Base-by-base conservation (phyloP, 92 coral and sea anemone species). In the Epizoanthus scotinus region DNA sequence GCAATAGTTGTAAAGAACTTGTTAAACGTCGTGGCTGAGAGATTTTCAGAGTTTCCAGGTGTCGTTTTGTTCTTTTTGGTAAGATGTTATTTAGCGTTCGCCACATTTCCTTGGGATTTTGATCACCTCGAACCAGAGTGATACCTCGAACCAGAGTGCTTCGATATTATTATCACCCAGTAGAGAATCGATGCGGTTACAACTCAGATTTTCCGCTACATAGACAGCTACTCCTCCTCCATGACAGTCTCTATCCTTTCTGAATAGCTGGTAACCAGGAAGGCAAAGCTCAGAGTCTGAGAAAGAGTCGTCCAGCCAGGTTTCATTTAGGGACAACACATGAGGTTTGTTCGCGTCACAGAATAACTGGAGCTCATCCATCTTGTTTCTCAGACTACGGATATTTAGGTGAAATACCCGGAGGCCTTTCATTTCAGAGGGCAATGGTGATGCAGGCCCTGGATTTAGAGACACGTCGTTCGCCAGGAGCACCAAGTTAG, bases 281-380 rank as follows among this genome's bases (percentile, higher is more conserved):
- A 90, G 85, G 40, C 49, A 42, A 72, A 90, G 18, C 63, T 86
- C 93, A 3, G 72, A 71, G 64, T 78, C 81, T 53, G 77, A 56
- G 61, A 86, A 83, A 10, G 87, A 83, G 59, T 83, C 88, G 49
- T 83, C 93, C 18, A 90, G 82, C 93, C 93, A 90, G 28, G 86
- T 84, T 75, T 84, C 84, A 20, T 88, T 88, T 44, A 89, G 20
- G 49, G 89, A 82, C 29, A 87, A 42, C 6, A 90, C 91, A 70
- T 90, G 90, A 6, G 89, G 91, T 57, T 87, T 87, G 78, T 84
- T 71, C 31, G 74, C 83, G 27, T 87, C 67, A 63, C 94, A 90
- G 63, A 90, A 90, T 53, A 87, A 34, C 67, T 83, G 94, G 50
- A 90, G 83, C 21, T 90, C 91, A 28, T 56, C 89, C 86, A 90